Evolutionary conservation across 2,888 invertebrate species (phyloP).

Genomic region (Poecilobothrus nobilitatus): DNA sequence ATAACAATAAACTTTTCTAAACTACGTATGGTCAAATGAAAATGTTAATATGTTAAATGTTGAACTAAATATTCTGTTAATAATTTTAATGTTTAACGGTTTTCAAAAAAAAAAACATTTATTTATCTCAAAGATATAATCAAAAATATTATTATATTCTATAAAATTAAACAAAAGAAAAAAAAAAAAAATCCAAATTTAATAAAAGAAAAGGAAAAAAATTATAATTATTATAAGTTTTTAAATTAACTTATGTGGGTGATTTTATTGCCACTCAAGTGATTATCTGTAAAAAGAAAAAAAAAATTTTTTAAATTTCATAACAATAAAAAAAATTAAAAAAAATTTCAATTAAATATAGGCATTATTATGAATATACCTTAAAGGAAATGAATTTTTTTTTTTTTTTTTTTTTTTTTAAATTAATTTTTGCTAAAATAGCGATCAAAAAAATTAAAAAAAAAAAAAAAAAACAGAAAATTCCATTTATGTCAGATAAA

Average conservation of each 20-base stretch:
- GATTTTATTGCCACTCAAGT: neutral
- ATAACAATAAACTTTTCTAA: too few species aligned
- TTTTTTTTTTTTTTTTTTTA: neutral
- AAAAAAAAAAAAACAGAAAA: neutral
- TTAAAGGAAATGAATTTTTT: neutral
- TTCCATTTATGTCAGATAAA: neutral
- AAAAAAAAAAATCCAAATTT: neutral
- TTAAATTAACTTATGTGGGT: conserved; percentile 4
- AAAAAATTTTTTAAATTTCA: neutral
- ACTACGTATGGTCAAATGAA: too few species aligned
- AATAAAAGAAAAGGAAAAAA: neutral
- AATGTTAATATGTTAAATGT: too few species aligned
- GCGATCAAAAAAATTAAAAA: neutral
- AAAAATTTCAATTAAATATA: neutral
- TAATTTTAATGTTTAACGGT: neutral
- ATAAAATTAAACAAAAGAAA: neutral
- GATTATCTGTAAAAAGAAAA: neutral
- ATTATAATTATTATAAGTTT: neutral
- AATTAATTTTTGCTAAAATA: neutral
- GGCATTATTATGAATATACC: neutral
- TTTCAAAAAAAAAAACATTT: neutral
- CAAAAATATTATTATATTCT: too few species aligned
- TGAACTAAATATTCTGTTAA: neutral
- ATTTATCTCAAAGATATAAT: neutral
- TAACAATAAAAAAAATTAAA: neutral